Evolutionary conservation across 2,113 vertebrate genomes (phyloP).

Genomic region (Strix uralensis): DNA sequence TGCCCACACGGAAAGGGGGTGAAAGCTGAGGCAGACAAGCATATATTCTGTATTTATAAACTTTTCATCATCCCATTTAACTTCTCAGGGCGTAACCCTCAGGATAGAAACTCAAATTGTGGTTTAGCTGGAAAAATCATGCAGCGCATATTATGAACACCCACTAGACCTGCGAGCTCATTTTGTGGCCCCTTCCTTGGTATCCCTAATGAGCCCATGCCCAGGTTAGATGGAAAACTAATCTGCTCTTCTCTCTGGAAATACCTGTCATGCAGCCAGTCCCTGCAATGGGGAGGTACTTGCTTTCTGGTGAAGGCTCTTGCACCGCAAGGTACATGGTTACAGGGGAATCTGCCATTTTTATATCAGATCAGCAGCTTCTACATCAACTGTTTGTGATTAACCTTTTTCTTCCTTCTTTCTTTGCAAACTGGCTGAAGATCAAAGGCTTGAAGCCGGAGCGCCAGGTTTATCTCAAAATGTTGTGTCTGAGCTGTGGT

Average conservation of each 20-base stretch:
- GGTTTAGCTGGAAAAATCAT: background rate
- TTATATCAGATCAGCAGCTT: background rate
- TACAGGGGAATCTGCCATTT: background rate
- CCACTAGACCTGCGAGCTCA: background rate
- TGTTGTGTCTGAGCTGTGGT: background rate
- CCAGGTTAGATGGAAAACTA: background rate
- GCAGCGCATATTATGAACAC: fast-evolving
- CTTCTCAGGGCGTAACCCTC: background rate
- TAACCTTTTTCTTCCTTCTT: background rate
- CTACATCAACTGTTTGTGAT: background rate
- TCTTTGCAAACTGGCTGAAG: background rate
- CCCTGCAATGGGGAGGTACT: background rate
- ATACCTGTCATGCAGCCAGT: background rate
- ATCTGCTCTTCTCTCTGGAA: background rate
- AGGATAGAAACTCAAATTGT: background rate
- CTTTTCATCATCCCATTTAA: background rate
- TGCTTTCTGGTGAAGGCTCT: background rate
- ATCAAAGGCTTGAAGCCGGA: background rate
- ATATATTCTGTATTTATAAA: background rate
- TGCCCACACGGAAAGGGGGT: background rate
- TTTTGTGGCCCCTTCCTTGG: background rate
- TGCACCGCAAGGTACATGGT: background rate
- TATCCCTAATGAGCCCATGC: background rate
- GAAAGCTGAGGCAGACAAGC: background rate
- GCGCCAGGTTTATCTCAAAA: background rate